Evolutionary conservation across 2,888 invertebrate genomes (phyloP), one percentile per base, ranked within the genome.

Genomic region (Diploptera punctata): DNA sequence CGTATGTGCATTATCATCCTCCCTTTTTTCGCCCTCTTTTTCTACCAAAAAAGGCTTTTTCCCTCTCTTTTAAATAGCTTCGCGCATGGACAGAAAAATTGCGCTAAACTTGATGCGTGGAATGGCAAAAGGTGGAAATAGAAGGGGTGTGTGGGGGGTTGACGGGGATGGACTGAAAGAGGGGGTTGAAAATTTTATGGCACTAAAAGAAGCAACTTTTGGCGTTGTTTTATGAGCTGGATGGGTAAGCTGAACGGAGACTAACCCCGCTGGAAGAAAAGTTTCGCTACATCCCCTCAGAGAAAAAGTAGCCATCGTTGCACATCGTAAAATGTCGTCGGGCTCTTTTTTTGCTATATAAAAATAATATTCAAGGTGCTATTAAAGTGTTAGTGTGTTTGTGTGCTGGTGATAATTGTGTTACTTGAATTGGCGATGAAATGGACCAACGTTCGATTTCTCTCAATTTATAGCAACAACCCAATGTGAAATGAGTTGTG

Each of bases 1-100:
- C 62, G 18, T 61, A 31, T 47, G 24, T 47, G 61, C 52, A 71
- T 71, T 67, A 71, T 71, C 65, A 52, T 67, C 67, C 67, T 52
- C 71, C 33, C 33, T 65, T 71, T 71, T 71, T 71, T 49, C 21
- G 29, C 19, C 7, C 67, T 26, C 38, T 47, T 65, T 65, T 65
- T 44, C 26, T 47, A 65, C 44, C 54, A 65, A 65, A 65, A 65
- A 65, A 47, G 65, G 44, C 44, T 43, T 47, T 65, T 65, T 65
- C 38, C 52, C 65, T 38, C 62, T 54, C 65, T 71, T 71, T 71
- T 67, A 71, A 71, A 71, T 67, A 67, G 71, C 71, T 62, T 31
- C 71, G 74, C 69, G 74, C 74, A 71, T 69, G 74, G 47, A 69
- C 73, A 38, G 74, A 71, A 74, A 74, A 74, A 74, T 71, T 69